Conservation (phyloP, 2,113 vertebrate genomes). For the Solea senegalensis region DNA sequence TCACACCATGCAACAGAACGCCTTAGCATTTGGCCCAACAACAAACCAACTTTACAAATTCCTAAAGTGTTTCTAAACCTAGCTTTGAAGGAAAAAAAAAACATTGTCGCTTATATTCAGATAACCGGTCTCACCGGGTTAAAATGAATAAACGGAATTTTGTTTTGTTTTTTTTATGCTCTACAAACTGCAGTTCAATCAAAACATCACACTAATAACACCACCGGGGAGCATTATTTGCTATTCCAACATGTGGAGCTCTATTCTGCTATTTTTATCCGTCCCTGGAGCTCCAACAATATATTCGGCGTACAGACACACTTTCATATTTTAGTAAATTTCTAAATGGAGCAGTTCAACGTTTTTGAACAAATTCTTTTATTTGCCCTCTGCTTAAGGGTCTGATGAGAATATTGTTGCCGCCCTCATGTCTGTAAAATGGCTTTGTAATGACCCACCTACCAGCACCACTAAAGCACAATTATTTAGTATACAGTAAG, state of each 20-base stretch:
- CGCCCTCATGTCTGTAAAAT: not conserved
- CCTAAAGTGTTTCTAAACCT: constrained; percentile 2
- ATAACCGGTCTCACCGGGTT: too few species aligned
- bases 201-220: constrained; percentile 8
- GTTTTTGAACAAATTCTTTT: not conserved
- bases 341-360: too few species aligned
- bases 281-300: too few species aligned
- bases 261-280: too few species aligned
- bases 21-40: not conserved
- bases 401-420: not conserved
- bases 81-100: not conserved
- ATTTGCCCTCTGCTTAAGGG: not conserved
- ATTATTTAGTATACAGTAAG: not conserved
- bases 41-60: not conserved
- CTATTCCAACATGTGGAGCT: not conserved
- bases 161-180: constrained; percentile 7
- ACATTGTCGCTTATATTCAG: too few species aligned
- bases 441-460: not conserved
- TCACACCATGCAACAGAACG: constrained; percentile 5
- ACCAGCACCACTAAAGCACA: not conserved
- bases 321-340: too few species aligned
- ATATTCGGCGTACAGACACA: too few species aligned
- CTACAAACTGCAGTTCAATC: not conserved
- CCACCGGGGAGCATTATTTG: not conserved
- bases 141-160: too few species aligned